Conservation (phyloP, 2,797 vertebrate genomes). For the Hozukius guyotensis region DNA sequence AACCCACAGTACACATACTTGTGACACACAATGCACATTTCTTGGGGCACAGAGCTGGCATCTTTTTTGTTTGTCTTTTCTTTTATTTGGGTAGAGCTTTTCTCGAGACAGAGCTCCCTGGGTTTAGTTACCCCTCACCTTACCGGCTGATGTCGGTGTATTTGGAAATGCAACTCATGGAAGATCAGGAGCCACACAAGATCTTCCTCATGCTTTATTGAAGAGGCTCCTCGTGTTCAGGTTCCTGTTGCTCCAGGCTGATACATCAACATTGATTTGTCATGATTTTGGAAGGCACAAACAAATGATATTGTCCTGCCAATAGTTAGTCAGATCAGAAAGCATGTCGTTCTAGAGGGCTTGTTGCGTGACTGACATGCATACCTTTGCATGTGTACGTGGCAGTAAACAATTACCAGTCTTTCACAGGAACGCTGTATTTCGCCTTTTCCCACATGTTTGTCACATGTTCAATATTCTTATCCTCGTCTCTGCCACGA, state of each 20-base stretch:
- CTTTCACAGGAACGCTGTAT: neutral
- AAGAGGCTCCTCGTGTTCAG: neutral
- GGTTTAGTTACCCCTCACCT: too few species aligned
- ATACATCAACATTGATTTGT: neutral
- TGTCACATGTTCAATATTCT: neutral
- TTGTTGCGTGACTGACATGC: neutral
- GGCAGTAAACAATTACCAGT: neutral
- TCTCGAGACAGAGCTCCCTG: neutral
- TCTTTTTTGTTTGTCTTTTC: neutral
- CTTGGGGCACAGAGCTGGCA: neutral
- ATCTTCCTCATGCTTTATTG: neutral
- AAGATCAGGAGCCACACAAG: neutral
- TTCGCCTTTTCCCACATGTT: neutral
- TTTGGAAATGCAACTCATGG: neutral
- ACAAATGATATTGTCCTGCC: neutral
- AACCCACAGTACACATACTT: neutral
- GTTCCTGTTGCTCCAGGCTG: neutral
- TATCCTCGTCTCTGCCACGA: neutral
- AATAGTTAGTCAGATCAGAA: neutral
- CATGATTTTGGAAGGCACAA: neutral
- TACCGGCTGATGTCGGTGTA: neutral
- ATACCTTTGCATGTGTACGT: neutral
- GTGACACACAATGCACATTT: neutral
- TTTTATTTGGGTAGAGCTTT: neutral
- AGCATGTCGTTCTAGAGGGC: too few species aligned